Evolutionary conservation across 2,113 vertebrate genomes (phyloP), one percentile per base, ranked within the genome.

Genomic region (Malaclemys terrapin): DNA sequence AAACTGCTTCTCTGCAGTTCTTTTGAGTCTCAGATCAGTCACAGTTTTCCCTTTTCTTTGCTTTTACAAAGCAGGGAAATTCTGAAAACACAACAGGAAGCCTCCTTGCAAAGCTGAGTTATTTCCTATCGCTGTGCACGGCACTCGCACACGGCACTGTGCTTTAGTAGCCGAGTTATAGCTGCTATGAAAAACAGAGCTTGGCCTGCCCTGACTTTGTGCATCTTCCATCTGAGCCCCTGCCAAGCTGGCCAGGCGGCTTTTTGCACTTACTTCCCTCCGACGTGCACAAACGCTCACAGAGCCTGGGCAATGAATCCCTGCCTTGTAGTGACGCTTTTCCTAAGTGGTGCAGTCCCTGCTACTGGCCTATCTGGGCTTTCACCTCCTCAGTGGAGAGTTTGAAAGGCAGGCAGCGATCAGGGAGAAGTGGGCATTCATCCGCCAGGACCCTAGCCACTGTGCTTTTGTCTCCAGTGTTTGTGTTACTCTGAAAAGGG

Each of bases 201-300:
- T 16, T 1, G 57, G n/a, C 8, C 7, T 14, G 10, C 5, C 25
- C 38, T 29, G 38, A 16, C 52, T 35, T 52, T 0, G 0, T 1
- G 78, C 35, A 5, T 13, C 1, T 87, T 20, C 20, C 31, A 4
- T 5, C 1, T 6, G 49, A n/a, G 3, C 14, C 27, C 49, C 27
- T 3, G 53, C 38, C 54, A 10, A 2, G 31, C 22, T 16, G 24
- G 72, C 69, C 1, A 0, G 0, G 1, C 0, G 5, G 62, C 49
- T 25, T 65, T n/a, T 6, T 38, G 52, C 52, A 24, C 16, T 2
- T 19, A 4, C 12, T 35, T 5, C 16, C 47, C 10, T 84, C 27
- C 80, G 3, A 8, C 2, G 0, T 1, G 82, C 35, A 8, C 8
- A 35, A 13, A 53, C 2, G 2, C 83, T 25, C 6, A 10, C 45